Evolutionary conservation across 2,113 vertebrate species (phyloP), one percentile per base, ranked within the genome.

Genomic region (Microtus richardsoni): DNA sequence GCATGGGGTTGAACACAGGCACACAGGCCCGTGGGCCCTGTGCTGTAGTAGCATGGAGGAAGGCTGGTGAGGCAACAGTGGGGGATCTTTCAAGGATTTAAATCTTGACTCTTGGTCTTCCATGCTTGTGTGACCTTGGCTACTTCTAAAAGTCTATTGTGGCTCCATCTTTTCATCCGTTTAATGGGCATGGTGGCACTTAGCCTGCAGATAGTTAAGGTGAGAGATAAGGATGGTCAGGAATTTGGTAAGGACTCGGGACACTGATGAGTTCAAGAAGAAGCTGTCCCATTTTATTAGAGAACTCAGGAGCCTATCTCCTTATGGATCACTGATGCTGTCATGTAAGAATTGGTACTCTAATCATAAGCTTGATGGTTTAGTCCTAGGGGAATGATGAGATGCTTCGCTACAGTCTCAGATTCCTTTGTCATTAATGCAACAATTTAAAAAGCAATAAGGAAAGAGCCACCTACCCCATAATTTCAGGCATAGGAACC

Each of bases 341-440:
- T n/a, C 33, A n/a, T 91, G 36, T 71, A 93, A 41, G 71, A 83
- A 93, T 75, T 60, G 79, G 19, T 75, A 52, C 24, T 21, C 12
- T 14, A 5, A 33, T 62, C 12, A 2, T 60, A 60, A 44, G 28
- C 26, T 58, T 83, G 41, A 93, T 71, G 86, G 30, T 85, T 94
- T 90, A n/a, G 75, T n/a, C 26, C 88, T 24, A 44, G 88, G 80
- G 94, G 77, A 91, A 93, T 80, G 4, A 5, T 64, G 36, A 94
- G 77, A 47, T 88, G 30, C 39, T 93, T 95, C n/a, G 36, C 80
- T 52, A 58, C 47, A 1, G 41, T 47, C 78, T 94, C 66, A 75
- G 74, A 11, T 93, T 91, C 44, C 73, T 88, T 90, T 82, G 49
- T 91, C 64, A 68, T n/a, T 44, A 80, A 52, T 90, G 36, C 26